Percentiles rank a stretch among this genome's conserved stretches.
Evolutionary conservation across 2,888 invertebrate genomes (phyloP).

Genomic region (Cephonodes hylas): DNA sequence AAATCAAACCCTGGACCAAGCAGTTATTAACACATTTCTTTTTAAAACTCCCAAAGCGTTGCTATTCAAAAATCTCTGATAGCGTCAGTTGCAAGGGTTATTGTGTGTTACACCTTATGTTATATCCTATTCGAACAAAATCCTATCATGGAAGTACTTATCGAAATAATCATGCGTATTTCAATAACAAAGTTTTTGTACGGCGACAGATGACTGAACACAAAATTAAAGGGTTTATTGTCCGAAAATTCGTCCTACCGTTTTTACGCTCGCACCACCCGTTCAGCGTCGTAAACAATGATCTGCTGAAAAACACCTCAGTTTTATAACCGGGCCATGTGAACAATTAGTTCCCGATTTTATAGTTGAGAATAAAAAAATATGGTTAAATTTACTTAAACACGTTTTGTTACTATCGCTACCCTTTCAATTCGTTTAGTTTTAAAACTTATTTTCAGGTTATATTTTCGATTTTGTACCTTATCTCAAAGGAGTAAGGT

Average conservation of each 20-base stretch:
- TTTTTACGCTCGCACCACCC: constrained; percentile 60
- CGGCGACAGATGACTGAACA: not conserved
- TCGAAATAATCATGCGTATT: no score
- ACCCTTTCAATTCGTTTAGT: constrained; percentile 42
- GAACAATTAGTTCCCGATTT: constrained; percentile 50
- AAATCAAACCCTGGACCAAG: no score
- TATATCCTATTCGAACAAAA: no score
- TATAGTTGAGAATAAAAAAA: constrained; percentile 41
- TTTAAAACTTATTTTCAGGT: not conserved
- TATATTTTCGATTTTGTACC: constrained; percentile 23
- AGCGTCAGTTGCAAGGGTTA: no score
- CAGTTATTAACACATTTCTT: no score
- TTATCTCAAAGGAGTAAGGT: constrained; percentile 24
- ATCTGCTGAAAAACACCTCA: constrained; percentile 47
- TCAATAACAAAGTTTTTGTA: not conserved
- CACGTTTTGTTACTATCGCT: constrained; percentile 48
- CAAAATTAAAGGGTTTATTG: constrained; percentile 32
- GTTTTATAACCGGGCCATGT: constrained; percentile 40
- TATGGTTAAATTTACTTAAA: constrained; percentile 54
- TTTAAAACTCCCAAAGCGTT: no score
- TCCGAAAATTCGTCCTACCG: constrained; percentile 60
- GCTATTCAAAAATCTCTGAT: no score
- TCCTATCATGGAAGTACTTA: no score
- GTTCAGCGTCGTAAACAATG: constrained; percentile 51
- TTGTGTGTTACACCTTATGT: no score